phyloP scores from a whole-genome alignment of 2,888 invertebrate species.

The Drosophila neonasuta region DNA sequence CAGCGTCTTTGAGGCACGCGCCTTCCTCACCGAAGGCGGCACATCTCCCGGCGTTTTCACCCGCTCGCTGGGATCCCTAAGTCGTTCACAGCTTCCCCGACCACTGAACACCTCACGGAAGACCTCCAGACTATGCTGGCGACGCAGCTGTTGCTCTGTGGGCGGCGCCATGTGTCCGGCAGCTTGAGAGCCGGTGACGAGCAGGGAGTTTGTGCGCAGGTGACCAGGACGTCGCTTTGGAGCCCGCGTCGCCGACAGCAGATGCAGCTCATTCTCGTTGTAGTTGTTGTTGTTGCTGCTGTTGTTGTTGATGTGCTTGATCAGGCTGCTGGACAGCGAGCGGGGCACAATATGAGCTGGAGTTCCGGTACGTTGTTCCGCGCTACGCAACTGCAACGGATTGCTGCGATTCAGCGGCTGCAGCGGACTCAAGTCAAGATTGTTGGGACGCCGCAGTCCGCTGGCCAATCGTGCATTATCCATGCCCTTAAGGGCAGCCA shows the following conservation, averaged over 20 bases:
- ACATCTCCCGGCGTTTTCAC: constrained; percentile 92
- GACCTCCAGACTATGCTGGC: constrained; percentile 89
- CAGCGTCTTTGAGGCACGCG: constrained; percentile 88
- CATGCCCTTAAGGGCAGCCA: constrained; percentile 66
- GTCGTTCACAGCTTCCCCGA: constrained; percentile 84
- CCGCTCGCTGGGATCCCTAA: constrained; percentile 89
- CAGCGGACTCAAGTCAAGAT: constrained; percentile 78
- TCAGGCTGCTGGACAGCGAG: constrained; percentile 73
- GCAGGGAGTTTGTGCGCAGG: constrained; percentile 67
- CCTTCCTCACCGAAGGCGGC: constrained; percentile 89
- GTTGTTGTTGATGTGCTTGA: constrained; percentile 64
- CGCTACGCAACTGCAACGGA: constrained; percentile 62
- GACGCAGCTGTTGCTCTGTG: constrained; percentile 79
- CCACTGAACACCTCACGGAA: constrained; percentile 89
- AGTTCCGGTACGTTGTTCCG: constrained; percentile 68
- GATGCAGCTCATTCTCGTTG: constrained; percentile 68
- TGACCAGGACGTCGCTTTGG: constrained; percentile 66
- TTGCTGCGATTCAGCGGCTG: constrained; percentile 39
- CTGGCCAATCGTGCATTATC: constrained; percentile 48
- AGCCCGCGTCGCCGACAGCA: constrained; percentile 39
- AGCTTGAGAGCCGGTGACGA: constrained; percentile 49
- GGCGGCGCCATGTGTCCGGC: constrained; percentile 22
- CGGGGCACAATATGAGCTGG: constrained; percentile 78
- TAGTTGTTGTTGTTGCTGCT: constrained; percentile 44
- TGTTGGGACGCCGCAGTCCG: constrained; percentile 75